phyloP scores from a whole-genome alignment of 2,888 invertebrate species.

The Oscheius onirici region DNA sequence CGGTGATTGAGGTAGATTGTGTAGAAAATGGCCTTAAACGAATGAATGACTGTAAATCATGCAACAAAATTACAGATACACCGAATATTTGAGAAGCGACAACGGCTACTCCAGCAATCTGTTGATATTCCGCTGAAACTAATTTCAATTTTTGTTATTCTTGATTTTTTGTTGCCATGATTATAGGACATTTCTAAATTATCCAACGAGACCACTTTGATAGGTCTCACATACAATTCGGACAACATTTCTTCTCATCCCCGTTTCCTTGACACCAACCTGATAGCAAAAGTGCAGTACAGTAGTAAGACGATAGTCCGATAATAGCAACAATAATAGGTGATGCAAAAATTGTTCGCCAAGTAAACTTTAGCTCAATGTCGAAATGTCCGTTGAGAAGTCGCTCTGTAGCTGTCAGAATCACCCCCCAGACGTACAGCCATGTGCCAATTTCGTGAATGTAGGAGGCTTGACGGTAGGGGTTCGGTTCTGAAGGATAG shows the following conservation, averaged over 20 bases:
- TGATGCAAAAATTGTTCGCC: background rate
- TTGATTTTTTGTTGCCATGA: no score
- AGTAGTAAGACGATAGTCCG: background rate
- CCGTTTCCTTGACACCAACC: no score
- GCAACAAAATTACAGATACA: background rate
- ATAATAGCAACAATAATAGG: background rate
- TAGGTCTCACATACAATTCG: no score
- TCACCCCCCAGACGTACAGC: slow-evolving; percentile 6
- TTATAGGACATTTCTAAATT: no score
- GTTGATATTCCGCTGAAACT: background rate
- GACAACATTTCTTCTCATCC: no score
- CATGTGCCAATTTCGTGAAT: slow-evolving; percentile 1
- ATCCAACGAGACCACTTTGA: no score
- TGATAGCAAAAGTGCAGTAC: background rate
- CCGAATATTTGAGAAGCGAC: background rate
- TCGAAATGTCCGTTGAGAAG: background rate
- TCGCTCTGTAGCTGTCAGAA: background rate
- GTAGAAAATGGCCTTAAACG: background rate
- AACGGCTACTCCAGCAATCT: background rate
- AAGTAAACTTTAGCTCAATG: background rate
- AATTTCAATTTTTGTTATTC: background rate
- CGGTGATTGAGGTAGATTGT: background rate
- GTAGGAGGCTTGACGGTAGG: background rate
- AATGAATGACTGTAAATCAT: background rate
- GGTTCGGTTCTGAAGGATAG: no score